Evolutionary conservation across 2,888 invertebrate genomes (phyloP), one percentile per base, ranked within the genome.

Genomic region (Diploptera punctata): DNA sequence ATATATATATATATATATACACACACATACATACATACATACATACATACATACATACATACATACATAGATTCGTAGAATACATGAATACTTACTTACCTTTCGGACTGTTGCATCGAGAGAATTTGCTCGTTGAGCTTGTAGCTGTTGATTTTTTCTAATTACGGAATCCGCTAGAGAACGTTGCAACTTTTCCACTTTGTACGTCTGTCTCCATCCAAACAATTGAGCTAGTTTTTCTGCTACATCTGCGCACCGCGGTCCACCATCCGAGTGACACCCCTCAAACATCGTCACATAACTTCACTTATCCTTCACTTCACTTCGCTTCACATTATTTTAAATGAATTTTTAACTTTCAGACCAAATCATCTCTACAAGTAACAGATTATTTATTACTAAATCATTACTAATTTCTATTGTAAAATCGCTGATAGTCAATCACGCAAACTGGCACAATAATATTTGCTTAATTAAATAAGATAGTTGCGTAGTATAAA

Each of bases 141-240:
- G 21, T 13, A 9, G 21, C 69, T 13, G 60, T 10, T 52, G 62
- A 9, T 65, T 33, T 29, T 44, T 65, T 9, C 65, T 26, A 3
- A 33, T 33, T 29, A 67, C 57, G 16, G 65, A 68, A 44, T 38
- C 69, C 29, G 72, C 68, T 82, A 89, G 85, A 76, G 87, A 86
- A 78, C 90, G 87, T 79, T 93, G 93, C 77, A 92, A 84, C 81
- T 92, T 91, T 80, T 92, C 91, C 76, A 93, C 92, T 75, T 92
- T 91, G 80, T 93, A 93, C 9, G 91, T 93, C 81, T 93, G 93
- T 77, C 92, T 85, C 92, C 93, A 92, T 71, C 92, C 91, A 80
- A 93, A 93, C 75, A 93, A 84, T 76, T 92, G 89, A 78, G 90
- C 91, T 76, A 93, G 81, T 84, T 93, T 93, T 80, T 92, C 92